phyloP scores from a whole-genome alignment of 1,140 invertebrate species.

The Ips typographus region DNA sequence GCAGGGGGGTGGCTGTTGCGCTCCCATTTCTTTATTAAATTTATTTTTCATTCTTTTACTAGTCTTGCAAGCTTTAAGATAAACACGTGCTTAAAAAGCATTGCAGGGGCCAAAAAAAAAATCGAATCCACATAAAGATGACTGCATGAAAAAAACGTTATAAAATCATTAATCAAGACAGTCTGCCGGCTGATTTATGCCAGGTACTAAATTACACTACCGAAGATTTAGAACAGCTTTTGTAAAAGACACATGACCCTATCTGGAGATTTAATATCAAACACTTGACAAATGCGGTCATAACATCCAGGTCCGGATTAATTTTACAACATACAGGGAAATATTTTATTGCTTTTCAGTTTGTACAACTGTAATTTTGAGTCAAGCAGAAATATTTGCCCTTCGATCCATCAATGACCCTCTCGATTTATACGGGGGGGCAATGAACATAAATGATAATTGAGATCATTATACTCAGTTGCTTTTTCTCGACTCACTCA shows the following conservation, averaged over 20 bases:
- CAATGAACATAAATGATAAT: slow-evolving; percentile 11
- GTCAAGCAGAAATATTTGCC: background rate
- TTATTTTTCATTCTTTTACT: background rate
- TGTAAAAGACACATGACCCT: slow-evolving; percentile 38
- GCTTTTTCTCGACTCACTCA: slow-evolving; percentile 9
- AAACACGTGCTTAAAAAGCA: too few relatives aligned
- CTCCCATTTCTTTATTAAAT: slow-evolving; percentile 4
- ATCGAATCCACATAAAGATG: too few relatives aligned
- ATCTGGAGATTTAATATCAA: slow-evolving; percentile 39
- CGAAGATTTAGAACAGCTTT: slow-evolving; percentile 37
- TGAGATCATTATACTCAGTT: background rate
- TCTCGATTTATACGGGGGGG: background rate
- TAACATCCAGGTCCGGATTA: slow-evolving; percentile 34
- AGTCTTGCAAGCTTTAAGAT: too few relatives aligned
- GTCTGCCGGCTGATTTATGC: slow-evolving; percentile 34
- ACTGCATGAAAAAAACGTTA: slow-evolving; percentile 25
- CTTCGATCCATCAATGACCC: background rate
- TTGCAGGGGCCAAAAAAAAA: too few relatives aligned
- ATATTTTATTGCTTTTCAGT: slow-evolving; percentile 9
- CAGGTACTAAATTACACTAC: slow-evolving; percentile 36
- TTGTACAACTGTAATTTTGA: background rate
- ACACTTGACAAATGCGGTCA: slow-evolving; percentile 38
- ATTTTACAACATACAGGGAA: slow-evolving; percentile 28
- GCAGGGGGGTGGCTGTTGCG: slow-evolving; percentile 10
- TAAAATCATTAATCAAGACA: slow-evolving; percentile 29